Percentiles rank a stretch among this genome's conserved stretches.
Evolutionary conservation across 2,888 invertebrate species (phyloP).

Genomic region (Saturnia japonica): DNA sequence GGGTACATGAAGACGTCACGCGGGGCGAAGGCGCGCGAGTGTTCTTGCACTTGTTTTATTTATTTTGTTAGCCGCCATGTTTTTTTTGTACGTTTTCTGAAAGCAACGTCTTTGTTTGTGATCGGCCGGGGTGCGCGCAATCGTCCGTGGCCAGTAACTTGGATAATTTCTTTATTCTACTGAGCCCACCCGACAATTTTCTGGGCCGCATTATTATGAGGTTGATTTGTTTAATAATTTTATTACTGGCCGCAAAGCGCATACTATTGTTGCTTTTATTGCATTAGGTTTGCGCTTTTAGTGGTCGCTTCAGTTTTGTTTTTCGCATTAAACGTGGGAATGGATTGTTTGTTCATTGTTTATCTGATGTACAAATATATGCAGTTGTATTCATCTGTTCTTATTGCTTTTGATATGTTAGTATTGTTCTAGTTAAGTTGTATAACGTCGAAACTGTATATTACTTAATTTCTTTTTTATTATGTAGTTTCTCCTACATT

Average conservation of each 20-base stretch:
- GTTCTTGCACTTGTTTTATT: conserved; percentile 80
- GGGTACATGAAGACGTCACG: conserved; percentile 80
- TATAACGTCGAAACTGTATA: not conserved
- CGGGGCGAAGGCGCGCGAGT: conserved; percentile 76
- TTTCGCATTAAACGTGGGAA: conserved; percentile 44
- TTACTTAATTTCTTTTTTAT: not conserved
- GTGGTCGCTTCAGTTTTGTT: conserved; percentile 39
- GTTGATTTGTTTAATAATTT: conserved; percentile 82
- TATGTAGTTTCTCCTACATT: no score
- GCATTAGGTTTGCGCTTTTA: conserved; percentile 52
- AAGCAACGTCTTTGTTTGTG: conserved; percentile 79
- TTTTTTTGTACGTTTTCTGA: conserved; percentile 64
- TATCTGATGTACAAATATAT: conserved; percentile 38
- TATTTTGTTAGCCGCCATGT: conserved; percentile 61
- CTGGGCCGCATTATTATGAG: conserved; percentile 77
- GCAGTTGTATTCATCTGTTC: conserved; percentile 38
- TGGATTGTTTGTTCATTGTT: conserved; percentile 47
- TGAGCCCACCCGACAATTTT: conserved; percentile 77
- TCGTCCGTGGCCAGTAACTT: conserved; percentile 69
- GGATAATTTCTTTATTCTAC: conserved; percentile 81
- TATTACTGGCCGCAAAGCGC: conserved; percentile 71
- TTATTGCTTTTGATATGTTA: conserved; percentile 11
- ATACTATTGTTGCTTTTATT: conserved; percentile 58
- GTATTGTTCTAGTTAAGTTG: not conserved
- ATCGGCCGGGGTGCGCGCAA: conserved; percentile 62